Base-by-base conservation (phyloP, 2,797 vertebrate genomes). In the Babyrousa celebensis region DNA sequence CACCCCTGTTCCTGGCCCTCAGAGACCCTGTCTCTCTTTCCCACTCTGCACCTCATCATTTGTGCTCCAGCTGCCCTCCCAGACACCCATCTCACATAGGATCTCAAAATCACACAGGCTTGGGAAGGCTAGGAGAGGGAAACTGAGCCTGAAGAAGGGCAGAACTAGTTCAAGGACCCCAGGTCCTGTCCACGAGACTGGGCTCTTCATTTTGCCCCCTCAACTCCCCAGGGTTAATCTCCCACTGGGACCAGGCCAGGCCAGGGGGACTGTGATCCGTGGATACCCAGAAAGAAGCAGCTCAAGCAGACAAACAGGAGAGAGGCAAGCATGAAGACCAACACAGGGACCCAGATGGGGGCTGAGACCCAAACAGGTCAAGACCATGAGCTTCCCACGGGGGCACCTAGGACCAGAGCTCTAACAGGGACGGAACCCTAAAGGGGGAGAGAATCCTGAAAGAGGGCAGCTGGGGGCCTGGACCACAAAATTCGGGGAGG, bases 301-400 rank as follows among this genome's bases (percentile, higher is more conserved):
- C 43, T 78, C 77, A 74, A 56, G 32, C 86, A 56, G 78, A 79
- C 83, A 92, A 75, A 82, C 52, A 84, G 84, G 84, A 97, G 85
- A 91, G 84, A 94, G 56, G 79, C 40, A 68, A 80, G 82, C 67
- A 48, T 72, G 79, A 90, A 91, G 80, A 85, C 56, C 78, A 79
- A n/a, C 82, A 27, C 85, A 74, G 90, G 74, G 74, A 79, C 94
- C 70, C 95, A 84, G 60, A 58, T 40, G 58, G 89, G 58, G 72
- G 27, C 77, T 40, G 82, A 95, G 67, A 83, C 78, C 91, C 88
- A 40, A 63, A 89, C 3, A 18, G 2, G 43, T 60, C 68, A 85
- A 88, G 27, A 72, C 36, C 14, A 23, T 20, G 6, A 68, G 36
- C 79, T 82, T 89, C 83, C 77, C 60, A 68, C 58, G 52, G 60